phyloP scores from a whole-genome alignment of 2,888 invertebrate species.

The Mythimna impura region DNA sequence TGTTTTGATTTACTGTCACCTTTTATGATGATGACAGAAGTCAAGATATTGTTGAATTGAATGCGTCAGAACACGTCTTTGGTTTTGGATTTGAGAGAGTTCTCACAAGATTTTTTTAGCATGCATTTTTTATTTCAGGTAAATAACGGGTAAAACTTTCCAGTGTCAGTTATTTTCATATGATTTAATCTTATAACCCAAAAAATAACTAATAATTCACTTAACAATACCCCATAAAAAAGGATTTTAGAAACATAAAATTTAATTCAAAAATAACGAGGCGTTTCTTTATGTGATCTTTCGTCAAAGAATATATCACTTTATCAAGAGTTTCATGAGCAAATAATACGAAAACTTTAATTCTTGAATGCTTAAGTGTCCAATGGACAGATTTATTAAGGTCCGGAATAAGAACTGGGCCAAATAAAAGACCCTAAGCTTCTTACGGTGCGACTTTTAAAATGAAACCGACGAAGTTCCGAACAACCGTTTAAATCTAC shows the following conservation, averaged over 20 bases:
- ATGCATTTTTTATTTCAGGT: too few relatives aligned
- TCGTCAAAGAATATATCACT: conserved; percentile 70
- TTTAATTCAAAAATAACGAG: conserved; percentile 54
- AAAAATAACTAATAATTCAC: conserved; percentile 22
- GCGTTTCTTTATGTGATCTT: conserved; percentile 62
- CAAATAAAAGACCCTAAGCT: conserved; percentile 71
- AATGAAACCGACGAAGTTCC: conserved; percentile 76
- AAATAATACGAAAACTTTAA: conserved; percentile 76
- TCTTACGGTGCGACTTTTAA: conserved; percentile 74
- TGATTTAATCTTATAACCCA: neutral
- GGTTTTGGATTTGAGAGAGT: neutral
- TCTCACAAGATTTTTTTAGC: neutral
- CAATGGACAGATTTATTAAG: conserved; percentile 84
- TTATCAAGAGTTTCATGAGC: conserved; percentile 75
- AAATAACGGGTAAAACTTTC: neutral
- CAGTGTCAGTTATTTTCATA: neutral
- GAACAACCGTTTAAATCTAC: conserved; percentile 70
- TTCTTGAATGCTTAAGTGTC: conserved; percentile 75
- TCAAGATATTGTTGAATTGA: neutral
- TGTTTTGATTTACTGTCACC: conserved; percentile 18
- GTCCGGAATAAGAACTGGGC: conserved; percentile 72
- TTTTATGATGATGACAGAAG: conserved; percentile 13
- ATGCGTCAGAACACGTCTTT: too few relatives aligned
- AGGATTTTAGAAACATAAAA: conserved; percentile 44
- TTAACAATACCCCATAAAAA: conserved; percentile 44